Base-by-base conservation (phyloP, 2,797 vertebrate species). In the Helostoma temminkii region DNA sequence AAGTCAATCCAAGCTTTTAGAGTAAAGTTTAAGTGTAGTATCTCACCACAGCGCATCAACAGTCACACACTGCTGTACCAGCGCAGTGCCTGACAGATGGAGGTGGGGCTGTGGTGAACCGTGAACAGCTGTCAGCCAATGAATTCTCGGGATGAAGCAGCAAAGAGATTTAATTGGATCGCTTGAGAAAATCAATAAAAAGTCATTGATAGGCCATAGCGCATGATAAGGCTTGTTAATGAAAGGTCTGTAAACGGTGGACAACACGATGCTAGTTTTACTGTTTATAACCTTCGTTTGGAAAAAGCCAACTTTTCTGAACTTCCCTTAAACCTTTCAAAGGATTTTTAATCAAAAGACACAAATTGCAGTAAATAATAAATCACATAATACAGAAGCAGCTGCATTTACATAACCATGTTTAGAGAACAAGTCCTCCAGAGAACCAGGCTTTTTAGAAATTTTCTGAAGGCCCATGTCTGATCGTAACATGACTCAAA, bases 401-500 rank as follows among this genome's bases (percentile, higher is more conserved):
- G 24, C 37, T 71, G 66, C 22, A 55, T 37, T 83, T 69, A 65
- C 56, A 43, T 48, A 45, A 36, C 18, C 24, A 19, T 60, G 62
- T 88, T 64, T 47, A 61, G 52, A 60, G 65, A 50, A 83, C 67
- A 45, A 41, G 49, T 73, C 48, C 47, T 21, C 68, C 34, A 37
- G 64, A 64, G 69, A 56, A 70, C 70, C 48, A 26, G 69, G 53
- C 73, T 66, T 59, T 85, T 58, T 50, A 66, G 45, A 77, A 80
- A 68, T 85, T 82, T 88, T 89, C 81, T 80, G 45, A 73, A 71
- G 78, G 55, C 66, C 78, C 55, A 86, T 74, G 86, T 87, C 82
- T 88, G 75, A 86, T 87, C 71, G 94, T 92, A 94, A 94, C 89
- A 91, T 86, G 93, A 95, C 85, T 91, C 93, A 88, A 78, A 70